Conservation (phyloP, 1,140 invertebrate genomes). For the Trichonephila clavipes region DNA sequence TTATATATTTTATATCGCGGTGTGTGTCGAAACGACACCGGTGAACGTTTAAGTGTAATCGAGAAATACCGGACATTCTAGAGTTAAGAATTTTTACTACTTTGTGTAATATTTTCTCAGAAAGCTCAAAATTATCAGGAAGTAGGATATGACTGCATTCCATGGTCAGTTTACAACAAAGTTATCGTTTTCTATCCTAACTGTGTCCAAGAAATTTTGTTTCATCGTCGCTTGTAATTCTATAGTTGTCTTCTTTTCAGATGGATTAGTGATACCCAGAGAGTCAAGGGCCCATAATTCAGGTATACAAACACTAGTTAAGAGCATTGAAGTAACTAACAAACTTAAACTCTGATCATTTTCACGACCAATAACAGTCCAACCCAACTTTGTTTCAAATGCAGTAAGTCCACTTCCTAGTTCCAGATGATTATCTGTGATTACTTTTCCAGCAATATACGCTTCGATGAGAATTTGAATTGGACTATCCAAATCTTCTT, state of each 20-base stretch:
- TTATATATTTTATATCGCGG: too few relatives aligned
- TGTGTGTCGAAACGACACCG: too few relatives aligned
- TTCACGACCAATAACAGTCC: neutral
- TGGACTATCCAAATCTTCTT: neutral
- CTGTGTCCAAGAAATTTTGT: conserved; percentile 78
- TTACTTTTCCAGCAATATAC: neutral
- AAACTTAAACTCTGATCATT: neutral
- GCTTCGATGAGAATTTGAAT: conserved; percentile 30
- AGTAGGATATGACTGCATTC: too few relatives aligned
- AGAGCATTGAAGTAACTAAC: conserved; percentile 77
- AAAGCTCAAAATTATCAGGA: too few relatives aligned
- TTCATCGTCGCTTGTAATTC: conserved; percentile 77
- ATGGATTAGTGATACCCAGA: conserved; percentile 80
- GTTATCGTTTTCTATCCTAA: too few relatives aligned
- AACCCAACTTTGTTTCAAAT: conserved; percentile 53
- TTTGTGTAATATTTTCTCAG: too few relatives aligned
- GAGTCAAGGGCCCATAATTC: conserved; percentile 81
- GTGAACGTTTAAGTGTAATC: too few relatives aligned
- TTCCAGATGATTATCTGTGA: neutral
- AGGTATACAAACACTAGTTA: conserved; percentile 69
- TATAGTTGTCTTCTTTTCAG: conserved; percentile 77
- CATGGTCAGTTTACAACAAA: too few relatives aligned
- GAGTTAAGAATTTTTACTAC: too few relatives aligned
- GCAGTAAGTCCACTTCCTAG: conserved; percentile 4
- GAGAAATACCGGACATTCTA: too few relatives aligned